Conservation (phyloP, 2,113 vertebrate genomes). For the Talpa occidentalis region DNA sequence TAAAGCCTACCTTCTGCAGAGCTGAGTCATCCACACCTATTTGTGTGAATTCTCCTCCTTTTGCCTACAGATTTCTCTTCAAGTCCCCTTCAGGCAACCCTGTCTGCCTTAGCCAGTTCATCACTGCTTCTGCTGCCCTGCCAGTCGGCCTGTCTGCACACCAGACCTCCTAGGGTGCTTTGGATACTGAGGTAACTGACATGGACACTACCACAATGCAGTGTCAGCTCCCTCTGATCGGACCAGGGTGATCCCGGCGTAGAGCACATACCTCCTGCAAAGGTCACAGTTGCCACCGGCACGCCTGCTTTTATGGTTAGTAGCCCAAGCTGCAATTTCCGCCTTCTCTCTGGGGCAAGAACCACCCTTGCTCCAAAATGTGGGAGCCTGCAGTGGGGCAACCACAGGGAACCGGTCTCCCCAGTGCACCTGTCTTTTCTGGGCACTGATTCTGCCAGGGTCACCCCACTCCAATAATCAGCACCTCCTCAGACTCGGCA, state of each 20-base stretch:
- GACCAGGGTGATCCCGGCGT: constrained; percentile 77
- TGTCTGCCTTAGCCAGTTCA: not conserved
- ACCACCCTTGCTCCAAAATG: no score
- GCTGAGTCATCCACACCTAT: not conserved
- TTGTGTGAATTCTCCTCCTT: constrained; percentile 69
- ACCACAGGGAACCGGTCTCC: not conserved
- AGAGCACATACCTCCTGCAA: not conserved
- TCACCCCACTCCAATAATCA: not conserved
- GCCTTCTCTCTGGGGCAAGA: not conserved
- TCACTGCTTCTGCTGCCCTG: constrained; percentile 41
- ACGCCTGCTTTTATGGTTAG: not conserved
- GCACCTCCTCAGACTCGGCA: not conserved
- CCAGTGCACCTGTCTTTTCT: not conserved
- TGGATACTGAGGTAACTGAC: constrained; percentile 81
- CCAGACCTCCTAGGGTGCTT: constrained; percentile 79
- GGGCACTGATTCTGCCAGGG: not conserved
- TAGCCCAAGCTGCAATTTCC: not conserved
- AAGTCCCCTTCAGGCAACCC: not conserved
- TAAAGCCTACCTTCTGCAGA: constrained; percentile 88
- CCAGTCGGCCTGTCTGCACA: constrained; percentile 60
- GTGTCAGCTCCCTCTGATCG: constrained; percentile 79
- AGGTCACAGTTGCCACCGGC: not conserved
- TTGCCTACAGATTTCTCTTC: constrained; percentile 45
- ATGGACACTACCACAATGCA: not conserved
- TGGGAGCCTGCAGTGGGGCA: not conserved